These are phyloP conservation scores for Agrochola circellaris DNA, from an alignment of 2,888 invertebrate genomes.

Conservation along the genomic window DNA sequence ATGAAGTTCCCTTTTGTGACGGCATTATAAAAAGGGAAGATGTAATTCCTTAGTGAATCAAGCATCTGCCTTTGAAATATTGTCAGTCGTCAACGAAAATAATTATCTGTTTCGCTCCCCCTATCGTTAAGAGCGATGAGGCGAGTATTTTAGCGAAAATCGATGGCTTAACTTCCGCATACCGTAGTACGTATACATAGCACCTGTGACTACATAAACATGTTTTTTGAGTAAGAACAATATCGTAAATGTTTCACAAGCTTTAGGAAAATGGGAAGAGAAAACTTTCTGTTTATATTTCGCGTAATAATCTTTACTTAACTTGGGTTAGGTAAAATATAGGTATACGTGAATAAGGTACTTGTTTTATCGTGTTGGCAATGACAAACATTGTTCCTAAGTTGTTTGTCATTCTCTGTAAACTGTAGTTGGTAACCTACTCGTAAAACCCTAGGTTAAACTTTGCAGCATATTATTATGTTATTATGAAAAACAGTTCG, in stretches of 20 bases:
- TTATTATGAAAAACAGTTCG: slow-evolving; percentile 11
- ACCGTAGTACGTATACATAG: slow-evolving; percentile 55
- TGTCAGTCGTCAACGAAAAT: slow-evolving; percentile 79
- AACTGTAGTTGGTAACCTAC: slow-evolving; percentile 7
- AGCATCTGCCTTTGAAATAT: slow-evolving; percentile 80
- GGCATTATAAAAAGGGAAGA: slow-evolving; percentile 72
- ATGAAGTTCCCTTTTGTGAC: slow-evolving; percentile 69
- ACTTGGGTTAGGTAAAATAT: slow-evolving; percentile 21
- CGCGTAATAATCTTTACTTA: slow-evolving; percentile 48
- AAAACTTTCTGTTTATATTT: slow-evolving; percentile 53
- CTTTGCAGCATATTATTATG: neutral
- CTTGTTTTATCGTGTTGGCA: slow-evolving; percentile 2
- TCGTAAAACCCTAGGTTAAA: slow-evolving; percentile 20
- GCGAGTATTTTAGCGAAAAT: slow-evolving; percentile 77
- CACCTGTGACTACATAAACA: slow-evolving; percentile 70
- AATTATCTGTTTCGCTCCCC: slow-evolving; percentile 79
- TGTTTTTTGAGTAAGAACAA: slow-evolving; percentile 63
- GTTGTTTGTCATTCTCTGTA: slow-evolving; percentile 37
- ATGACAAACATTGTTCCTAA: slow-evolving; percentile 14
- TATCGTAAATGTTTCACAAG: slow-evolving; percentile 54
- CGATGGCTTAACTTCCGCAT: slow-evolving; percentile 67
- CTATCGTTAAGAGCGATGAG: slow-evolving; percentile 76
- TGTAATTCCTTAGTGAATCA: slow-evolving; percentile 76
- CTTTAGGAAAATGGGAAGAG: slow-evolving; percentile 33
- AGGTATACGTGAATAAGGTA: neutral